Conservation (phyloP, 1,140 invertebrate genomes). For the Lordiphosa clarofinis region DNA sequence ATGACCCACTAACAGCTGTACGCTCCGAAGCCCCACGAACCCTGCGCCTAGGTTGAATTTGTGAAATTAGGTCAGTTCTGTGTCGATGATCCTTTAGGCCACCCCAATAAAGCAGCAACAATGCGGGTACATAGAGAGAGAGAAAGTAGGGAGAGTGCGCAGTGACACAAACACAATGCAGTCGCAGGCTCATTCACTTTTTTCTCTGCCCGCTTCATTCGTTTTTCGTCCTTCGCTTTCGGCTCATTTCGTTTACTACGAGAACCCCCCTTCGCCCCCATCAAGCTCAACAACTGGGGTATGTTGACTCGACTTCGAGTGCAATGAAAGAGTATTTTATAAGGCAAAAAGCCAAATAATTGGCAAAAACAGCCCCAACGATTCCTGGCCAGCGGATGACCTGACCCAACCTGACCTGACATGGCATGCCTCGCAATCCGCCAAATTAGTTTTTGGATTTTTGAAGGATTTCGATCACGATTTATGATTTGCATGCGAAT, state of each 20-base stretch:
- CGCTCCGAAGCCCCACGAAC: constrained; percentile 42
- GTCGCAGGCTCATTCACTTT: constrained; percentile 63
- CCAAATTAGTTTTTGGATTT: constrained; percentile 53
- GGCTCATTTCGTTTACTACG: constrained; percentile 64
- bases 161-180: constrained; percentile 51
- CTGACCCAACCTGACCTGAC: constrained; percentile 32
- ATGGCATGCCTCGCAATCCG: constrained; percentile 64
- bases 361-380: constrained; percentile 43
- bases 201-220: constrained; percentile 55
- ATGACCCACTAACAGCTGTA: constrained; percentile 63
- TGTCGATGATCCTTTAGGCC: constrained; percentile 79
- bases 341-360: constrained; percentile 51
- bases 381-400: not conserved
- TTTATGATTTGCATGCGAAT: constrained; percentile 41
- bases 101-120: constrained; percentile 45
- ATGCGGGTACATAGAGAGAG: constrained; percentile 27
- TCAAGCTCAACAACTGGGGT: not conserved
- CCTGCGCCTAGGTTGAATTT: constrained; percentile 72
- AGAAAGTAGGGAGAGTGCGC: constrained; percentile 62
- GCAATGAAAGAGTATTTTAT: constrained; percentile 30
- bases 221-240: constrained; percentile 37
- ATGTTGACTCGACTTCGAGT: constrained; percentile 5
- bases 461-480: constrained; percentile 69
- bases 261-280: not conserved
- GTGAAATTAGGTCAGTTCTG: constrained; percentile 79